A percentile compares a stretch with the other conserved stretches of the same genome.
phyloP scores from a whole-genome alignment of 2,797 vertebrate species.

The Enteromius treurensis region DNA sequence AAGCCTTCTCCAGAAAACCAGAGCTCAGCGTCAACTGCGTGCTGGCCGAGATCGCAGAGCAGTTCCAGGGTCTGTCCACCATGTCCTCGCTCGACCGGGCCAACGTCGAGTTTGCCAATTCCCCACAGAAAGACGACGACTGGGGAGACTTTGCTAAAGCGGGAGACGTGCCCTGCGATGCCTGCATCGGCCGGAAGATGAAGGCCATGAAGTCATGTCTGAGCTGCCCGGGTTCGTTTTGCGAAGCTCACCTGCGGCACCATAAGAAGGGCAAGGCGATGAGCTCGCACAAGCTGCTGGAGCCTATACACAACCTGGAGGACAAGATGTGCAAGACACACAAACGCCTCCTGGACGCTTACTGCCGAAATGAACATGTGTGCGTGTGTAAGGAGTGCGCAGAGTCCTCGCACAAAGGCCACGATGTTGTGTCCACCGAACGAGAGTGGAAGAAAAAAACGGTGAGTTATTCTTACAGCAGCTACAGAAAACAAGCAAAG shows the following conservation, averaged over 20 bases:
- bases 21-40: constrained; percentile 83
- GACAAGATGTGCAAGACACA: constrained; percentile 81
- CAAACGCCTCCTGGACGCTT: constrained; percentile 75
- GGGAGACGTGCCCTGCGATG: constrained; percentile 77
- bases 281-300: constrained; percentile 73
- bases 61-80: constrained; percentile 76
- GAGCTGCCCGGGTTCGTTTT: constrained; percentile 79
- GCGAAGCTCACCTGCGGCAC: constrained; percentile 75
- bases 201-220: constrained; percentile 79
- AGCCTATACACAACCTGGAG: constrained; percentile 76
- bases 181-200: constrained; percentile 82
- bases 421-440: constrained; percentile 74
- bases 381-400: constrained; percentile 76
- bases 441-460: constrained; percentile 80
- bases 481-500: neutral
- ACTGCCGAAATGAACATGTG: constrained; percentile 77
- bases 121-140: constrained; percentile 29
- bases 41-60: constrained; percentile 78
- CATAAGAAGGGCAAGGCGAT: constrained; percentile 77
- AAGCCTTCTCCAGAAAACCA: constrained; percentile 72
- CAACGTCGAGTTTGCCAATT: neutral
- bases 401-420: constrained; percentile 72
- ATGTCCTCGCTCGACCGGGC: neutral
- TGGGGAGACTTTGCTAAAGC: constrained; percentile 69
- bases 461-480: constrained; percentile 66